Conservation (phyloP, 2,113 vertebrate species). For the Poecile atricapillus region DNA sequence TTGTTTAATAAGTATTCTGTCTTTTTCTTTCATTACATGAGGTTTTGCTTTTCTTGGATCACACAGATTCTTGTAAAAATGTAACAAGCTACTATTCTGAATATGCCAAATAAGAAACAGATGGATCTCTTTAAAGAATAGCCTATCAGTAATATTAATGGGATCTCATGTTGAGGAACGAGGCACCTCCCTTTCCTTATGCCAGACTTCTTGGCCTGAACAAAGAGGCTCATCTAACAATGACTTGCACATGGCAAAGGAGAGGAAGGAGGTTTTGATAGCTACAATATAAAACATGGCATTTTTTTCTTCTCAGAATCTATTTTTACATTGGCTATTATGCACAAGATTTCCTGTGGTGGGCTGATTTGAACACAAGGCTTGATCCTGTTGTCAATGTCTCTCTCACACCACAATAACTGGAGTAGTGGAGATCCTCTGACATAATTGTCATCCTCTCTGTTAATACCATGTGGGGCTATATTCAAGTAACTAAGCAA, state of each 20-base stretch:
- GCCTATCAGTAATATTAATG: conserved; percentile 19
- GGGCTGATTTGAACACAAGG: not conserved
- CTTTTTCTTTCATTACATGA: conserved; percentile 40
- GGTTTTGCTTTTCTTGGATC: conserved; percentile 43
- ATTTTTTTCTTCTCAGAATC: not conserved
- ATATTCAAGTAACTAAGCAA: not conserved
- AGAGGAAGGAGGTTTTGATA: not conserved
- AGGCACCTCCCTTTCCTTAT: not conserved
- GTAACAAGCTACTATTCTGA: conserved; percentile 47
- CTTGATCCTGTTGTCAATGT: not conserved
- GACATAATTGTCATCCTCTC: not conserved
- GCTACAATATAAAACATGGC: not conserved
- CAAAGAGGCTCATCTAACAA: conserved; percentile 4
- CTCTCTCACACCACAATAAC: not conserved
- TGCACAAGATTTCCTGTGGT: not conserved
- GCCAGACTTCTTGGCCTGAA: not conserved
- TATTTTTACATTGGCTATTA: not conserved
- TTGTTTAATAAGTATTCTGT: conserved; percentile 6
- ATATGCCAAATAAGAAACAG: conserved; percentile 43
- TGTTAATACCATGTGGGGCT: not conserved
- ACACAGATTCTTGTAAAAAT: conserved; percentile 40
- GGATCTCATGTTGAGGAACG: not conserved
- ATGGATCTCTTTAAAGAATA: conserved; percentile 26
- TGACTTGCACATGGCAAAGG: not conserved
- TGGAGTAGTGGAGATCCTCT: not conserved